Conservation (phyloP, 2,113 vertebrate species). For the Indicator maculatus region DNA sequence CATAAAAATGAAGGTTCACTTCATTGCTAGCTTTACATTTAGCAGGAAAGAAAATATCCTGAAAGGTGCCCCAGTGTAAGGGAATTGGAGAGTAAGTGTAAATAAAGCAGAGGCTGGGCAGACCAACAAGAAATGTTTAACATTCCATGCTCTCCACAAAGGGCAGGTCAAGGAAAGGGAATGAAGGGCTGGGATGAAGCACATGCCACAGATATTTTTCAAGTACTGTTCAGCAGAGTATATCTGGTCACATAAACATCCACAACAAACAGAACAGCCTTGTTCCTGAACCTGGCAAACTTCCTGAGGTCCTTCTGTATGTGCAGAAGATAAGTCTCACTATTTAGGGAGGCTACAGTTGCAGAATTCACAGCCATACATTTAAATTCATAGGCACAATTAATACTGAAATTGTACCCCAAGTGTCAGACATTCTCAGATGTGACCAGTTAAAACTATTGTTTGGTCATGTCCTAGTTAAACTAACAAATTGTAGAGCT, state of each 20-base stretch:
- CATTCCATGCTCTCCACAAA: conserved; percentile 84
- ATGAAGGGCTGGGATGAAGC: conserved; percentile 75
- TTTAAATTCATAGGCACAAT: conserved; percentile 42
- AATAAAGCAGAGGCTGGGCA: conserved; percentile 77
- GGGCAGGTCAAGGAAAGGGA: conserved; percentile 81
- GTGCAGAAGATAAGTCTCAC: conserved; percentile 25
- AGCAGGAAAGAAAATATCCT: conserved; percentile 52
- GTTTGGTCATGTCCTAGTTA: conserved; percentile 3
- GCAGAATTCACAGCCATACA: conserved; percentile 26
- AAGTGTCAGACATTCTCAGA: conserved; percentile 18
- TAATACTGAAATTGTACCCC: neutral
- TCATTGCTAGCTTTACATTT: neutral
- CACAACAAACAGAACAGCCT: conserved; percentile 61
- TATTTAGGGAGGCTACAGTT: conserved; percentile 39
- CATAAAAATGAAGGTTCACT: neutral
- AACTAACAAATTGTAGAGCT: neutral
- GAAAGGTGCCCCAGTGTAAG: conserved; percentile 58
- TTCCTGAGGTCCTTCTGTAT: conserved; percentile 31
- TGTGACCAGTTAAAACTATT: neutral
- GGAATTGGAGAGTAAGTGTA: conserved; percentile 67
- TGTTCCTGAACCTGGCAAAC: conserved; percentile 58
- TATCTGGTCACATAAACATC: conserved; percentile 71
- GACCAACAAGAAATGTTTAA: conserved; percentile 78
- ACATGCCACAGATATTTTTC: conserved; percentile 85
- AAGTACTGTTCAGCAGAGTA: conserved; percentile 57